phyloP scores from a whole-genome alignment of 2,113 vertebrate genomes.

The Gnathonemus longibarbis region DNA sequence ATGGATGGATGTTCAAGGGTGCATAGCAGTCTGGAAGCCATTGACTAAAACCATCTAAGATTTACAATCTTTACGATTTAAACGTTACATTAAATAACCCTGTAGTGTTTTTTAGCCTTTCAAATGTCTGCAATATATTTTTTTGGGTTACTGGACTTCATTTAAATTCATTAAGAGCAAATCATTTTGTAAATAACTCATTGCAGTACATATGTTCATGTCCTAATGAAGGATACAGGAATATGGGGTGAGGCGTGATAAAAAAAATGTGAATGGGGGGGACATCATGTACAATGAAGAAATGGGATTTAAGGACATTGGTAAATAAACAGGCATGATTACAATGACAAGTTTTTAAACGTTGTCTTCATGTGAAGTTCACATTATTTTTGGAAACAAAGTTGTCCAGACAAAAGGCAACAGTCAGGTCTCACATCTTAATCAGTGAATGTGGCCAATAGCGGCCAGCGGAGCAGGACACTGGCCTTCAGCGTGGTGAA shows the following conservation, averaged over 20 bases:
- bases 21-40: constrained; percentile 11
- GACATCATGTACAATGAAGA: neutral
- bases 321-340: neutral
- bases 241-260: neutral
- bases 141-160: neutral
- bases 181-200: neutral
- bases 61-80: neutral
- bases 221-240: neutral
- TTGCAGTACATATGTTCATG: neutral
- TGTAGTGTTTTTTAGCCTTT: constrained; percentile 14
- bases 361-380: neutral
- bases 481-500: neutral
- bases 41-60: neutral
- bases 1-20: neutral
- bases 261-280: neutral
- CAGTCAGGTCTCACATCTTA: neutral
- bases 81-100: neutral
- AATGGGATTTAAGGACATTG: neutral
- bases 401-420: neutral
- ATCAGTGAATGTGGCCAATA: neutral
- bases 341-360: neutral
- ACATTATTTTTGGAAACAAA: neutral
- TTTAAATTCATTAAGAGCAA: neutral
- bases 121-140: constrained; percentile 18
- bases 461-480: neutral